A percentile compares a stretch with the other conserved stretches of the same genome.
phyloP scores from a whole-genome alignment of 2,888 invertebrate species.

The Glyphotaelius pellucidus region DNA sequence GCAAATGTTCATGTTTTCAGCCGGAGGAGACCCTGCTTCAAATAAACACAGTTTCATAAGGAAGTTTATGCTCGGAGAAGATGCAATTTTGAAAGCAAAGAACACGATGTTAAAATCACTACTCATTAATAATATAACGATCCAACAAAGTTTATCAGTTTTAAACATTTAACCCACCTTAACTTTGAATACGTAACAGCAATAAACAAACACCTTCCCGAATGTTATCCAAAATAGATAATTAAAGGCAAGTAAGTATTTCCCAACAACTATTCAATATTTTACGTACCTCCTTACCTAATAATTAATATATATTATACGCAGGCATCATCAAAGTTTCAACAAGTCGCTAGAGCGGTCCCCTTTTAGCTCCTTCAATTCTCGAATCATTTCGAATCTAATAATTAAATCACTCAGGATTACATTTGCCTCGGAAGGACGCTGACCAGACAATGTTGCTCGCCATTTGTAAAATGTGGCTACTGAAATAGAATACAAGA shows the following conservation, averaged over 20 bases:
- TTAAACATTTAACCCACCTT: not conserved
- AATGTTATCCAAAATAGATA: not conserved
- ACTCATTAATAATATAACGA: too few relatives aligned
- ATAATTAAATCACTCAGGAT: constrained; percentile 24
- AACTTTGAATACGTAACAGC: not conserved
- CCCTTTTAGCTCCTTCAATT: not conserved
- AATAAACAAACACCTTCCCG: not conserved
- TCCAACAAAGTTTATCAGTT: not conserved
- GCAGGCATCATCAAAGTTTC: not conserved
- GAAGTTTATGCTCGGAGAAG: too few relatives aligned
- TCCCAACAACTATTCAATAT: not conserved
- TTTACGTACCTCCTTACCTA: not conserved
- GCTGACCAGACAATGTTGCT: constrained; percentile 38
- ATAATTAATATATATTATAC: not conserved
- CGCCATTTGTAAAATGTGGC: constrained; percentile 24
- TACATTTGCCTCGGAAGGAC: constrained; percentile 15
- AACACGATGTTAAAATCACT: too few relatives aligned
- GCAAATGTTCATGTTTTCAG: too few relatives aligned
- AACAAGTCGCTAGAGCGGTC: not conserved
- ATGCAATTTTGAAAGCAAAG: too few relatives aligned
- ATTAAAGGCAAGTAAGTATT: not conserved
- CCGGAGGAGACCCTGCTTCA: too few relatives aligned
- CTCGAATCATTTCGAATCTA: not conserved
- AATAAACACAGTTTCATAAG: too few relatives aligned
- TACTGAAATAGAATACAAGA: not conserved